These are phyloP conservation scores for Thelaira solivaga DNA, from an alignment of 2,888 invertebrate genomes.

Conservation along the genomic window DNA sequence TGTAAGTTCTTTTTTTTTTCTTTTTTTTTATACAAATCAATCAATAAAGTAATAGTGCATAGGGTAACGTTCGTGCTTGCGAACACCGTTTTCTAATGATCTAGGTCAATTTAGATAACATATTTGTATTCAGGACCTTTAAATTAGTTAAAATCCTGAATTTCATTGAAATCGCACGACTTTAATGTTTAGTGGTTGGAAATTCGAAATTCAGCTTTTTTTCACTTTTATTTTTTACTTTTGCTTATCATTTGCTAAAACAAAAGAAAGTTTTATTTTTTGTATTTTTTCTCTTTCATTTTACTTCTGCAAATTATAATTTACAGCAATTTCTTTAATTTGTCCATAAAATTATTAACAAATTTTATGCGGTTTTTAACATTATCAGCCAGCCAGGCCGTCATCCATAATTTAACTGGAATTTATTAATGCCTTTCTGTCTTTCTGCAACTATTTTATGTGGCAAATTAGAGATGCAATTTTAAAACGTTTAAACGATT, in stretches of 20 bases:
- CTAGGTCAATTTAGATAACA: too few relatives aligned
- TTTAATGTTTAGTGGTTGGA: too few relatives aligned
- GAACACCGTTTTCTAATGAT: too few relatives aligned
- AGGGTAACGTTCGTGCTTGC: too few relatives aligned
- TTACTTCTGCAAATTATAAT: conserved; percentile 24
- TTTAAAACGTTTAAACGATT: conserved; percentile 14
- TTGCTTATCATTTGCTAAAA: neutral
- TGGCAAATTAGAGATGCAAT: neutral
- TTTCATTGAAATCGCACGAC: too few relatives aligned
- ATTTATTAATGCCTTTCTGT: conserved; percentile 8
- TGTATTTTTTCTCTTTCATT: conserved; percentile 4
- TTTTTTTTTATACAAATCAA: too few relatives aligned
- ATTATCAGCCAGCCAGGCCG: neutral
- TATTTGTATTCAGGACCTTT: too few relatives aligned
- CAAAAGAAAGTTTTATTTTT: conserved; percentile 36
- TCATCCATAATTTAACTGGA: conserved; percentile 22
- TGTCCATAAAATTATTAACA: conserved; percentile 50
- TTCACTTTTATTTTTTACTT: neutral
- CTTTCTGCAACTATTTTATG: neutral
- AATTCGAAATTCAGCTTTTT: too few relatives aligned
- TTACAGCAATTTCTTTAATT: conserved; percentile 49
- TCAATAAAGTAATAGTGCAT: too few relatives aligned
- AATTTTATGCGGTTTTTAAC: conserved; percentile 34
- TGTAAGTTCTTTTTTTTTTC: too few relatives aligned
- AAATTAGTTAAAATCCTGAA: too few relatives aligned